phyloP scores from a whole-genome alignment of 2,888 invertebrate species.

The Lochmaea capreae region DNA sequence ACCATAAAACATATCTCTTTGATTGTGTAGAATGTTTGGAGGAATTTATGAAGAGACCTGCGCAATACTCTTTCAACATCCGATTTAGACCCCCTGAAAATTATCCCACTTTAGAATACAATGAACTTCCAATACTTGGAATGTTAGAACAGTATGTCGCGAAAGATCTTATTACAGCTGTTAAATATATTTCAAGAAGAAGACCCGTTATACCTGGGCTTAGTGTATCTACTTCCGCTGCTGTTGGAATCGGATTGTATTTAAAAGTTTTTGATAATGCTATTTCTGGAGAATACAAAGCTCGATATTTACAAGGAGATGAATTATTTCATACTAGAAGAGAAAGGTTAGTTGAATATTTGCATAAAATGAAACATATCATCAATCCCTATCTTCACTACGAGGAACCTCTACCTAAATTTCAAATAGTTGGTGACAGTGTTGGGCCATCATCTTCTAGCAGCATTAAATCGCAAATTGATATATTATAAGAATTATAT shows the following conservation, averaged over 20 bases:
- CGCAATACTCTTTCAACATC: slow-evolving; percentile 66
- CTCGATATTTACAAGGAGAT: slow-evolving; percentile 64
- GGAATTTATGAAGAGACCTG: slow-evolving; percentile 69
- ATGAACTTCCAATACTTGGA: slow-evolving; percentile 70
- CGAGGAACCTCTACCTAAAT: slow-evolving; percentile 59
- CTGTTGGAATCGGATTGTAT: slow-evolving; percentile 70
- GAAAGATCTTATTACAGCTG: slow-evolving; percentile 68
- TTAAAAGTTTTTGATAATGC: slow-evolving; percentile 69
- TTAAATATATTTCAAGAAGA: slow-evolving; percentile 67
- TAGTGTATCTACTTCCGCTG: slow-evolving; percentile 66
- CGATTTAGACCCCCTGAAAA: slow-evolving; percentile 56
- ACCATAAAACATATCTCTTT: slow-evolving; percentile 70
- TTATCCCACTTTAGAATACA: slow-evolving; percentile 66
- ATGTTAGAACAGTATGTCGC: slow-evolving; percentile 73
- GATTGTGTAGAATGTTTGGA: slow-evolving; percentile 67
- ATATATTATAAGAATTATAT: not conserved
- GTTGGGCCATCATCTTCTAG: not conserved
- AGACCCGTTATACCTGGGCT: slow-evolving; percentile 75
- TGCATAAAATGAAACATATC: slow-evolving; percentile 65
- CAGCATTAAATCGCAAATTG: slow-evolving; percentile 1
- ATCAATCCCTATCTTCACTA: slow-evolving; percentile 71
- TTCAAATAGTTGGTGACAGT: slow-evolving; percentile 37
- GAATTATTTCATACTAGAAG: slow-evolving; percentile 61
- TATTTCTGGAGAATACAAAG: slow-evolving; percentile 55
- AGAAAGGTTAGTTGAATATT: slow-evolving; percentile 56